These are phyloP conservation scores for Gryllus longicercus DNA, from an alignment of 2,888 invertebrate genomes.

Conservation along the genomic window DNA sequence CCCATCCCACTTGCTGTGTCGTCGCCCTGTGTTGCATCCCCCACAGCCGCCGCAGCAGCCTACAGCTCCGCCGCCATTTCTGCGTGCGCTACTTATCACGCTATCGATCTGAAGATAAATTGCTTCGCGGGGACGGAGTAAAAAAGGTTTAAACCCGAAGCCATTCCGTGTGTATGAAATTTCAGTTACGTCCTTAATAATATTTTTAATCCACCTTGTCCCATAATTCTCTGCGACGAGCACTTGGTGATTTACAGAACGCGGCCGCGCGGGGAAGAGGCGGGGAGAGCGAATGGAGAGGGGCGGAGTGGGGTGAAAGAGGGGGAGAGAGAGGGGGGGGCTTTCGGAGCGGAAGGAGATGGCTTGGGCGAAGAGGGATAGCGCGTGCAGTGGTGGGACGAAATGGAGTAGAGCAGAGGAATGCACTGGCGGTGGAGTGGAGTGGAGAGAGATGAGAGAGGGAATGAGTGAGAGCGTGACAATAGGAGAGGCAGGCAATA, in stretches of 20 bases:
- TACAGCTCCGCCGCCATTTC: background rate
- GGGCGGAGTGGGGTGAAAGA: too few relatives aligned
- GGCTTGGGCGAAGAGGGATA: too few relatives aligned
- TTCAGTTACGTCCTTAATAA: conserved; percentile 17
- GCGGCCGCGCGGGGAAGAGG: background rate
- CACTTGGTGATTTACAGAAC: background rate
- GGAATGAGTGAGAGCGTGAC: too few relatives aligned
- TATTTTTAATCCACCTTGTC: conserved; percentile 2
- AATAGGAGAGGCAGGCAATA: too few relatives aligned
- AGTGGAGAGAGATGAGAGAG: too few relatives aligned
- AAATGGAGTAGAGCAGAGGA: too few relatives aligned
- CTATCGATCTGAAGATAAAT: background rate
- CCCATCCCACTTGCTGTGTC: too few relatives aligned
- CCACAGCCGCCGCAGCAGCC: background rate
- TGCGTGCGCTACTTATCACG: background rate
- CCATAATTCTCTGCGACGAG: background rate
- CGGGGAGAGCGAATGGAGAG: background rate
- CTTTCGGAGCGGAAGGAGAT: too few relatives aligned
- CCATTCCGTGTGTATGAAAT: conserved; percentile 1
- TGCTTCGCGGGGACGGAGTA: background rate
- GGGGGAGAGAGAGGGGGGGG: too few relatives aligned
- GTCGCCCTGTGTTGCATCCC: too few relatives aligned
- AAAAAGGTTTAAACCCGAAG: background rate
- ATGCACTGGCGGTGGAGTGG: too few relatives aligned
- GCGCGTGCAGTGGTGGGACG: too few relatives aligned